Evolutionary conservation across 2,113 vertebrate genomes (phyloP).

Genomic region (Trogon surrucura): DNA sequence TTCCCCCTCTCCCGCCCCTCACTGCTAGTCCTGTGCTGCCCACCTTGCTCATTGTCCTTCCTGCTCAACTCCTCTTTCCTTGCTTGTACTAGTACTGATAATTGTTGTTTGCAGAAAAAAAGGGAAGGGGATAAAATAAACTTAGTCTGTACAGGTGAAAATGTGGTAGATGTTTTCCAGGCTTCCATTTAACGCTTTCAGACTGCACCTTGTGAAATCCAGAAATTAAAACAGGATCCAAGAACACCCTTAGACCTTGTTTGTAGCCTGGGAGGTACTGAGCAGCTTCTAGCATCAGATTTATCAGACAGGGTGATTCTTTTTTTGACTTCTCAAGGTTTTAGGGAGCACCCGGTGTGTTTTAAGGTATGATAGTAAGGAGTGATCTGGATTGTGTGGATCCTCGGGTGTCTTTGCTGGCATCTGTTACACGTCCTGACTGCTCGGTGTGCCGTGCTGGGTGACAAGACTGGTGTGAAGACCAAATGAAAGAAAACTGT

Average conservation of each 20-base stretch:
- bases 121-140: neutral
- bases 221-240: neutral
- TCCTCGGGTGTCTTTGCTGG: neutral
- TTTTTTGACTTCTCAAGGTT: neutral
- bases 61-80: conserved; percentile 77
- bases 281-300: neutral
- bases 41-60: conserved; percentile 77
- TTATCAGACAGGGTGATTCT: neutral
- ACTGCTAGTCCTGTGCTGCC: conserved; percentile 54
- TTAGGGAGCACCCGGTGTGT: neutral
- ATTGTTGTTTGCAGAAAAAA: neutral
- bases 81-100: conserved; percentile 2
- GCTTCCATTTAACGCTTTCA: neutral
- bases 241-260: neutral
- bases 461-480: neutral
- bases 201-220: neutral
- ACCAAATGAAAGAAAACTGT: neutral
- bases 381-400: neutral
- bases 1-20: neutral
- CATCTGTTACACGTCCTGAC: neutral
- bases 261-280: neutral
- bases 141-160: neutral
- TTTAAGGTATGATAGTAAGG: neutral
- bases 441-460: neutral
- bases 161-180: neutral